Evolutionary conservation across 2,888 invertebrate genomes (phyloP), one percentile per base, ranked within the genome.

Genomic region (Nysson spinosus): DNA sequence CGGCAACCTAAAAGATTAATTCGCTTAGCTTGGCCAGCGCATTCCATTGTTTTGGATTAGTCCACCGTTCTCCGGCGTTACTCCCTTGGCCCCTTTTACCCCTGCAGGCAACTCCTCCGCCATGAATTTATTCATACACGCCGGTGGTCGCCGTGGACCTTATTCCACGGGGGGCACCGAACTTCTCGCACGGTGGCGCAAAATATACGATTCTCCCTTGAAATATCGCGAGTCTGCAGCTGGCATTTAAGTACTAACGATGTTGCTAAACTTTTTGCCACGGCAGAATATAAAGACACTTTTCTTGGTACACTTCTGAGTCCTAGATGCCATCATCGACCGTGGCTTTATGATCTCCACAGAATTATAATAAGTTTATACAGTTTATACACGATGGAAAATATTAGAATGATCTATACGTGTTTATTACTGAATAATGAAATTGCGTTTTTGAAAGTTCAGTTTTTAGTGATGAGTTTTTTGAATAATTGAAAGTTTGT

Each of bases 1-100:
- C 51, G 69, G 69, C 70, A 71, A 74, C 69, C 68, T 71, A 76
- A 77, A 82, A 82, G 81, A 81, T 76, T 82, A 82, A 81, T 82
- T 82, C 75, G 79, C 75, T 82, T 70, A 75, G 65, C 68, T 73
- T 67, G 71, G 68, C 63, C 67, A 68, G 58, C 51, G 72, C 65
- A 69, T 69, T 75, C 76, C 72, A 78, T 81, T 82, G 82, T 82
- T 78, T 79, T 72, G 71, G 69, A 69, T 76, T 75, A 73, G 72
- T 69, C 70, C 61, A 42, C 43, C 64, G 57, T 52, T 65, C 65
- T 66, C 67, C 55, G 56, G 47, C 42, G 16, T 52, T 20, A 19
- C 22, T 50, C 20, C 35, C 22, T 52, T 49, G 51, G 20, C 47
- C 32, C 39, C 24, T 12, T 35, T 37, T 22, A 39, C 26, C 20